Percentiles rank a stretch among this genome's conserved stretches.
Evolutionary conservation across 2,113 vertebrate species (phyloP).

Genomic region (Crypturellus undulatus): DNA sequence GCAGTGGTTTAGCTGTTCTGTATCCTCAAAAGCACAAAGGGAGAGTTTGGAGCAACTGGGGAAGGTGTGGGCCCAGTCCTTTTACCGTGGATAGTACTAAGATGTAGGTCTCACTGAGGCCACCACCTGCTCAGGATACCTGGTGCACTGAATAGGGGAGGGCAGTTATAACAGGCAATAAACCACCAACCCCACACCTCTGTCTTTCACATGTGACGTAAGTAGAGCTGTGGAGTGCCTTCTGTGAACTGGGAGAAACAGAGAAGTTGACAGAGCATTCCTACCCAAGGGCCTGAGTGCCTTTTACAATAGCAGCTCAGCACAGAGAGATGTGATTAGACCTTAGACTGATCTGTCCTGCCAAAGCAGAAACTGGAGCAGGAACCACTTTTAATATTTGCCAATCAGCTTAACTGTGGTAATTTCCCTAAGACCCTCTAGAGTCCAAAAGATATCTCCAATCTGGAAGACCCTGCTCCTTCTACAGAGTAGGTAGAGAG

Average conservation of each 20-base stretch:
- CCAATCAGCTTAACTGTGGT: not conserved
- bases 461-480: not conserved
- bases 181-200: not conserved
- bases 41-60: fast-evolving
- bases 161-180: not conserved
- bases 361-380: not conserved
- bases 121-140: not conserved
- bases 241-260: fast-evolving
- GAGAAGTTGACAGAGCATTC: no score
- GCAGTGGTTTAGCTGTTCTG: not conserved
- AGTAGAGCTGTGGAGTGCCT: not conserved
- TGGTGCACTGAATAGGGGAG: fast-evolving
- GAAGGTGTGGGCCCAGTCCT: not conserved
- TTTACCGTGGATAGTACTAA: not conserved
- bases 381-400: not conserved
- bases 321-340: not conserved
- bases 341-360: not conserved
- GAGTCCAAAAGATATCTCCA: not conserved
- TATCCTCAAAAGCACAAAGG: not conserved
- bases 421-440: not conserved
- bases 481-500: not conserved
- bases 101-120: fast-evolving
- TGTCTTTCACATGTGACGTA: fast-evolving
- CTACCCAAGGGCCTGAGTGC: not conserved
- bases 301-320: not conserved